Evolutionary conservation across 2,888 invertebrate genomes (phyloP).

Genomic region (Aromia moschata): DNA sequence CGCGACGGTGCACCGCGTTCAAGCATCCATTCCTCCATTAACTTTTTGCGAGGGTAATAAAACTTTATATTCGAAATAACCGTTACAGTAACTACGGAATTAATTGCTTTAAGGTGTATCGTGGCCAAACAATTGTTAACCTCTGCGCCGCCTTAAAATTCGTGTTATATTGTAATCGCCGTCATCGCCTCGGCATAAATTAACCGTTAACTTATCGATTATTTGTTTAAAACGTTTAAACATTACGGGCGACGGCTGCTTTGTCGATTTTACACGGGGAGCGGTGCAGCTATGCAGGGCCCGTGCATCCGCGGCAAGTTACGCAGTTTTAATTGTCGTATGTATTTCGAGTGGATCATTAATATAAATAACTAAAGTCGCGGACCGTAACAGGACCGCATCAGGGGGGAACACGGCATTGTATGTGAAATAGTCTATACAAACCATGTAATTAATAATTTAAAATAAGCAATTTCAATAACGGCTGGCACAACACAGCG

Average conservation of each 20-base stretch:
- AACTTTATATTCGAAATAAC: conserved; percentile 4
- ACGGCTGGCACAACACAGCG: too few species aligned
- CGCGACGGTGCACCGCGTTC: too few species aligned
- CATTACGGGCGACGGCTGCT: too few species aligned
- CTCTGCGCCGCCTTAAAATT: conserved; percentile 4
- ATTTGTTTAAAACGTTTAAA: conserved; percentile 1
- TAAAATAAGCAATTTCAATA: too few species aligned
- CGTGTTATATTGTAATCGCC: conserved; percentile 14
- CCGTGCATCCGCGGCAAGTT: background rate
- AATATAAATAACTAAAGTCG: background rate
- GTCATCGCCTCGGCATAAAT: conserved; percentile 16
- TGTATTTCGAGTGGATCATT: background rate
- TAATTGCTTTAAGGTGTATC: conserved; percentile 4
- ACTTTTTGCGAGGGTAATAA: conserved; percentile 17
- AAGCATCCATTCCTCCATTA: conserved; percentile 59
- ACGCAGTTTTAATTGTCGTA: background rate
- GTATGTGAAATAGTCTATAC: too few species aligned
- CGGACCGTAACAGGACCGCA: too few species aligned
- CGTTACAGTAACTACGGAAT: conserved; percentile 11
- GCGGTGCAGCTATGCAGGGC: background rate
- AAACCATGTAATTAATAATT: too few species aligned
- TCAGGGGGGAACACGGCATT: too few species aligned
- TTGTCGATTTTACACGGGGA: background rate
- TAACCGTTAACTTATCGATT: conserved; percentile 15
- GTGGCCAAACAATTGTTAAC: conserved; percentile 3